Base-by-base conservation (phyloP, 2,113 vertebrate species). In the Proteles cristata region DNA sequence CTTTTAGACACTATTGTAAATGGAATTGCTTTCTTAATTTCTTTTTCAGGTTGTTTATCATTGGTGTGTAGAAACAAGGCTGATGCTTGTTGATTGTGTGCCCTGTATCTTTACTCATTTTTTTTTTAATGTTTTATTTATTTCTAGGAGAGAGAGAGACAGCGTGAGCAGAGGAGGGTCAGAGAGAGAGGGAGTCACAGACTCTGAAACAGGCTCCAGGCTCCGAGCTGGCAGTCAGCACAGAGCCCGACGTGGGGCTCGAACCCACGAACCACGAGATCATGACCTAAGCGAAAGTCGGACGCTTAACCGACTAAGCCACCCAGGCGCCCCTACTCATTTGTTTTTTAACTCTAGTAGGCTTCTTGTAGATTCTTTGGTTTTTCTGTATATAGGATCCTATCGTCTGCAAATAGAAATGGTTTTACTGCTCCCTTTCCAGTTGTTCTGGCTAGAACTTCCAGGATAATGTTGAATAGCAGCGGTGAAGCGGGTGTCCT, bases 21-120 rank as follows among this genome's bases (percentile, higher is more conserved):
- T 88, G 45, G 35, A 87, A 91, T 82, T 95, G 68, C 43, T 91
- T 83, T 79, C 61, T 63, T 17, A 77, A 53, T 80, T 93, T 71
- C n/a, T 8, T 85, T 85, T 96, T 76, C 39, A 28, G 77, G 76
- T 58, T 91, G 58, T 68, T 88, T 69, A 31, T 69, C 69, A 39
- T 83, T 96, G 82, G 5, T 90, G 2, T 77, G 14, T 83, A 50
- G 48, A 76, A 91, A 81, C 73, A 71, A 3, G 91, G 11, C 17
- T 48, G 50, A 53, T 43, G 87, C 86, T 82, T 76, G 55, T 87
- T 96, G 81, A 35, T 61, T 26, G 16, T 68, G 14, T 9, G 7
- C 35, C 39, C 33, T 94, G 48, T 25, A n/a, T 28, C 53, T 92
- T 92, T 50, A 12, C 58, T 69, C 39, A n/a, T 39, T 39, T 3